Percentiles rank a stretch among this genome's conserved stretches.
phyloP scores from a whole-genome alignment of 2,113 vertebrate species.

The Oncorhynchus keta region DNA sequence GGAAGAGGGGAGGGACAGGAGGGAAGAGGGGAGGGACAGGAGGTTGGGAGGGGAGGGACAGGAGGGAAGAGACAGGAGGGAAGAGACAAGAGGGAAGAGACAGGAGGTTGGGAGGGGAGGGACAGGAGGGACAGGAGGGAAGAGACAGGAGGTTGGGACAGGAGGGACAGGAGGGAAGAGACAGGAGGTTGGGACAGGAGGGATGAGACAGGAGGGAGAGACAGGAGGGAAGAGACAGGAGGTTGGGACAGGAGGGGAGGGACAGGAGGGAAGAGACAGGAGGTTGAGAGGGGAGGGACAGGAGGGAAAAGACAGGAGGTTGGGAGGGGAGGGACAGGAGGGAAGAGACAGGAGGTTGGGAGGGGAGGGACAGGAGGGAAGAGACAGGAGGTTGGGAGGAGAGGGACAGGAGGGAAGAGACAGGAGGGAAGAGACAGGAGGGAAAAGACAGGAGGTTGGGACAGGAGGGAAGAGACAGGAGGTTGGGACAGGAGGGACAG shows the following conservation, averaged over 20 bases:
- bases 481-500: neutral
- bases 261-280: constrained; percentile 7
- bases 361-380: constrained; percentile 15
- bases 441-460: constrained; percentile 4
- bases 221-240: constrained; percentile 14
- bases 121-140: too few species aligned
- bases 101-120: fast-evolving
- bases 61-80: neutral
- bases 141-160: too few species aligned
- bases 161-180: too few species aligned
- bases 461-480: fast-evolving
- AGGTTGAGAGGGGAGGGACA: too few species aligned
- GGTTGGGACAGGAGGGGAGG: neutral
- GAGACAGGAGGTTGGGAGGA: too few species aligned
- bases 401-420: neutral
- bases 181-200: too few species aligned
- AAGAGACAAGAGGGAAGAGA: constrained; percentile 10
- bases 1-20: neutral
- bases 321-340: constrained; percentile 7
- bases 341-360: neutral
- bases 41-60: fast-evolving
- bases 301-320: constrained; percentile 9
- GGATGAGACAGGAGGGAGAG: fast-evolving
- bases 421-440: neutral
- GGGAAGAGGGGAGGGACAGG: neutral